Conservation (phyloP, 2,113 vertebrate species). For the Gavia stellata region DNA sequence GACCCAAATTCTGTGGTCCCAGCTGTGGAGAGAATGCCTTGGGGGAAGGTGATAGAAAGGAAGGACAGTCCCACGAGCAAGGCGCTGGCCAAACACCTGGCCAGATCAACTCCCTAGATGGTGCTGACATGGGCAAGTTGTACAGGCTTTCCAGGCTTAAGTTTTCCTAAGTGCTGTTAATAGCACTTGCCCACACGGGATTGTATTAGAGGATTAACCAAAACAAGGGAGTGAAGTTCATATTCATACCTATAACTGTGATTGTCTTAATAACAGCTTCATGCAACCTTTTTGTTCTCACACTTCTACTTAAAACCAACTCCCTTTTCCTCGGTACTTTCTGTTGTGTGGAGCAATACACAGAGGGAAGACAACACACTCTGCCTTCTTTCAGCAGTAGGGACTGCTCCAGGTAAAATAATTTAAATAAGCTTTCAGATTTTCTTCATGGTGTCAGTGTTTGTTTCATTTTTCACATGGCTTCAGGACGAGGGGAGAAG, state of each 20-base stretch:
- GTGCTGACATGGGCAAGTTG: not conserved
- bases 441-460: not conserved
- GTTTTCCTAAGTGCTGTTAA: not conserved
- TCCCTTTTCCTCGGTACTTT: not conserved
- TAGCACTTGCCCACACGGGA: fast-evolving
- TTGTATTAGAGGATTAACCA: not conserved
- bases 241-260: fast-evolving
- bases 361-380: not conserved
- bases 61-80: fast-evolving
- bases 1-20: not conserved
- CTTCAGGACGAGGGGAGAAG: not conserved
- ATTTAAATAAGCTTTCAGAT: not conserved
- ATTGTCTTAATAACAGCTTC: not conserved
- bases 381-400: not conserved
- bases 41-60: not conserved
- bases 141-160: not conserved
- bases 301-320: not conserved
- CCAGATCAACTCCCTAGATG: not conserved
- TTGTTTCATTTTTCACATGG: not conserved
- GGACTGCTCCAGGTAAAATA: not conserved
- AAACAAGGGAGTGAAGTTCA: not conserved
- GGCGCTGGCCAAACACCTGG: not conserved
- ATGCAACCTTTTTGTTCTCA: not conserved
- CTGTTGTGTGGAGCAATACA: not conserved
- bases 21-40: not conserved